Base-by-base conservation (phyloP, 2,797 vertebrate genomes). In the Yasuhikotakia modesta region DNA sequence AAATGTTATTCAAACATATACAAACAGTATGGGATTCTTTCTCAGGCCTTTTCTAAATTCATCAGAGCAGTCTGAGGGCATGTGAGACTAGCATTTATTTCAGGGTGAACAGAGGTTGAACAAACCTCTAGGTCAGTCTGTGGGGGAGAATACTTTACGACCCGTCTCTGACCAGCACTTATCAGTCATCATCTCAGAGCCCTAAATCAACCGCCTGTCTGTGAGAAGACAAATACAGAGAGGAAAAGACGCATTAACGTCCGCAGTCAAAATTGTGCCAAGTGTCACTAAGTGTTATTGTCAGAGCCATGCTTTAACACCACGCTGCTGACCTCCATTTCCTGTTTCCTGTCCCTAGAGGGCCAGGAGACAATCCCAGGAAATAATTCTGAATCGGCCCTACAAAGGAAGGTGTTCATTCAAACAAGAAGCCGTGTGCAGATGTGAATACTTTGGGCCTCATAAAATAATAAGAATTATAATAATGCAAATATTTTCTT, bases 361-460 rank as follows among this genome's bases (percentile, higher is more conserved):
- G 70, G 39, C 60, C 24, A 79, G 65, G 79, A 85, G 86, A 92
- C 90, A 92, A 91, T 92, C 75, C 86, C 84, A 88, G 91, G 91
- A 90, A 93, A 91, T 87, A 35, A 81, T 87, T 88, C 79, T 78
- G 45, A 68, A 69, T 79, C 76, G 48, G 55, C 39, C 80, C 69
- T 80, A 82, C 60, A 79, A 68, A 75, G 63, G 84, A 85, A 89
- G 81, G 73, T 52, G 69, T 79, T 68, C 65, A 73, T 78, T 81
- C 82, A 81, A 81, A 76, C 52, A 77, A 69, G 73, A 82, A 68
- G 58, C 48, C 5, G 4, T 5, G 30, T 65, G 39, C 55, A 68
- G 8, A 65, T 68, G 69, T 35, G 65, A 74, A 77, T 45, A 73
- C 63, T 60, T 82, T 78, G 46, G 50, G 13, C 24, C 61, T 66